Evolutionary conservation across 2,113 vertebrate genomes (phyloP).

Genomic region (Labrus mixtus): DNA sequence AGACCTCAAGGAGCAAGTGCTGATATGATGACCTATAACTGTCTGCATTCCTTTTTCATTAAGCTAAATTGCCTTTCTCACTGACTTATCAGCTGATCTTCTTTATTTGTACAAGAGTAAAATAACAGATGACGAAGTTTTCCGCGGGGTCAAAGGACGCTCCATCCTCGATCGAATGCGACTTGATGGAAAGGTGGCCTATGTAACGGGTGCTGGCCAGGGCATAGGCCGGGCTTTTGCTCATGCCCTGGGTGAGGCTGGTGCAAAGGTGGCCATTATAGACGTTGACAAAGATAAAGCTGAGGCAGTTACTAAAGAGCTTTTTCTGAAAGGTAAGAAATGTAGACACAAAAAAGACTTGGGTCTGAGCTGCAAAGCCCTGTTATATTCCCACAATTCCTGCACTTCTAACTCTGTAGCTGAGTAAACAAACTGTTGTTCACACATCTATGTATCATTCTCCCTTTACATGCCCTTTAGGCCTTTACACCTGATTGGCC

Average conservation of each 20-base stretch:
- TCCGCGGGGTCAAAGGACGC: constrained; percentile 73
- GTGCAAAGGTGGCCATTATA: constrained; percentile 85
- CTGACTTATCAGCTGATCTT: background rate
- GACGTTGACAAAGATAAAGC: constrained; percentile 84
- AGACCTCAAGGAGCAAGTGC: background rate
- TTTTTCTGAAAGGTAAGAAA: constrained; percentile 83
- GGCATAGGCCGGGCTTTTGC: constrained; percentile 87
- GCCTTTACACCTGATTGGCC: no score
- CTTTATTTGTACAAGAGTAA: constrained; percentile 35
- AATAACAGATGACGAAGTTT: constrained; percentile 79
- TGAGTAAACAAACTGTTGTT: background rate
- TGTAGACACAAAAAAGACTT: background rate
- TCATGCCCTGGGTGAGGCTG: constrained; percentile 84
- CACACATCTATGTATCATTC: no score
- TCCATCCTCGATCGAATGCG: constrained; percentile 83
- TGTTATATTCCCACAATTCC: background rate
- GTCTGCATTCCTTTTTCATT: background rate
- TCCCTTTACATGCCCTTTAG: no score
- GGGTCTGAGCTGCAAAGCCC: background rate
- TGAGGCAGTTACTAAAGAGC: constrained; percentile 79
- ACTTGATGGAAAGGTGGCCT: constrained; percentile 83
- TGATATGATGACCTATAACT: background rate
- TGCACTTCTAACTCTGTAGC: background rate
- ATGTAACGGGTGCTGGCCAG: constrained; percentile 84
- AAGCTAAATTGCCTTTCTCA: background rate